These are phyloP conservation scores for Dinomys branickii DNA, from an alignment of 2,113 vertebrate species.

Conservation along the genomic window DNA sequence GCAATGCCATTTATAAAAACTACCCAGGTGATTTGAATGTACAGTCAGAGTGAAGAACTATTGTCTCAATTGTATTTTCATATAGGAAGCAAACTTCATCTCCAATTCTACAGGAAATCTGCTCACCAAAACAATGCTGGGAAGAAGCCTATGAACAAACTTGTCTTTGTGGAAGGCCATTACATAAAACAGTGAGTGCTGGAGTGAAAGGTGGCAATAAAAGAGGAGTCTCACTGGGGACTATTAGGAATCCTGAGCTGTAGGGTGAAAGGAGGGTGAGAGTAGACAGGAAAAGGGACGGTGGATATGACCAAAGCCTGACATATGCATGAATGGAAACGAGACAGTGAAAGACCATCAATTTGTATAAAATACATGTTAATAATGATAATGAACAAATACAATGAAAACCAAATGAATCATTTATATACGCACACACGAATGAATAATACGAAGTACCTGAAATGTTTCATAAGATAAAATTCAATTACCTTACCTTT, in stretches of 20 bases:
- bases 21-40: background rate
- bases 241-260: background rate
- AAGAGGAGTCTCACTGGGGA: background rate
- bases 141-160: background rate
- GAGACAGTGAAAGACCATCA: background rate
- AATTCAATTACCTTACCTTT: background rate
- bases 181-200: background rate
- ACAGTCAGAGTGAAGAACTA: background rate
- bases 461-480: background rate
- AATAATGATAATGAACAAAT: background rate
- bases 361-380: background rate
- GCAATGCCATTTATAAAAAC: background rate
- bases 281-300: background rate
- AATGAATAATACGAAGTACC: background rate
- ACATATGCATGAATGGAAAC: background rate
- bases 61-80: background rate
- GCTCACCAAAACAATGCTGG: background rate
- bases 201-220: background rate
- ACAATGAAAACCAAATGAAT: background rate
- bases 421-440: background rate
- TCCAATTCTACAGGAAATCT: background rate
- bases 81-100: background rate
- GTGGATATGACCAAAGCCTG: background rate
- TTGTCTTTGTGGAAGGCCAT: background rate
- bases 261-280: background rate